Conservation (phyloP, 2,797 vertebrate species). For the Cottoperca gobio region DNA sequence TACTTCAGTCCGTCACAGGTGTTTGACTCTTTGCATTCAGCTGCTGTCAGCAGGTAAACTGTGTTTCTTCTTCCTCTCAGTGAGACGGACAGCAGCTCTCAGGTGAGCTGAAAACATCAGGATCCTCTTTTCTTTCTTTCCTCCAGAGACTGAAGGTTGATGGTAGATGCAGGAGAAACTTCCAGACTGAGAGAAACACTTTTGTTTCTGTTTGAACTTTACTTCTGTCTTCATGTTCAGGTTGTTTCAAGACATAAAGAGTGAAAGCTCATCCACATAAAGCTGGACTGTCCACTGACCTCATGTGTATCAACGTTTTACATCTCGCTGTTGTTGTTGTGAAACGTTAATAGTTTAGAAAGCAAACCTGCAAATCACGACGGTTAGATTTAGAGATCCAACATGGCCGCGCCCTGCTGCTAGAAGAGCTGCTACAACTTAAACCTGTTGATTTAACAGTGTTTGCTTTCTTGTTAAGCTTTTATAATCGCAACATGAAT, state of each 20-base stretch:
- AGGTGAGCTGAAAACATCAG: not conserved
- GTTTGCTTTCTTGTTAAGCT: too few species aligned
- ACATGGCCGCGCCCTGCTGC: too few species aligned
- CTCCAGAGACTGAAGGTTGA: not conserved
- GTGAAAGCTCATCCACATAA: too few species aligned
- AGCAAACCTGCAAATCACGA: too few species aligned
- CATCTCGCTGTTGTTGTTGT: too few species aligned
- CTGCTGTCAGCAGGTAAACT: constrained; percentile 27
- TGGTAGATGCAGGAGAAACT: not conserved
- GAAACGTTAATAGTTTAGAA: too few species aligned
- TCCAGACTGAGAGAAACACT: not conserved
- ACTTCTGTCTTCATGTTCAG: not conserved
- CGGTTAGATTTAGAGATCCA: too few species aligned
- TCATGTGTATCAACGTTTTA: too few species aligned
- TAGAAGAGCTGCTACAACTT: too few species aligned
- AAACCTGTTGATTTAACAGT: too few species aligned
- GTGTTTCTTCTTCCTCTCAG: not conserved
- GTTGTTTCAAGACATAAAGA: not conserved
- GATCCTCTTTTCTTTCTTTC: not conserved
- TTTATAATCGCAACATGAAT: too few species aligned
- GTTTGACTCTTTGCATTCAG: constrained; percentile 10
- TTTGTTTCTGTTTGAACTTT: not conserved
- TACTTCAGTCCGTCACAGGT: not conserved
- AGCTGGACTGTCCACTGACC: too few species aligned
- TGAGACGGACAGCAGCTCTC: constrained; percentile 7